phyloP scores from a whole-genome alignment of 2,888 invertebrate genomes.

The Chloroclystis v-ata region DNA sequence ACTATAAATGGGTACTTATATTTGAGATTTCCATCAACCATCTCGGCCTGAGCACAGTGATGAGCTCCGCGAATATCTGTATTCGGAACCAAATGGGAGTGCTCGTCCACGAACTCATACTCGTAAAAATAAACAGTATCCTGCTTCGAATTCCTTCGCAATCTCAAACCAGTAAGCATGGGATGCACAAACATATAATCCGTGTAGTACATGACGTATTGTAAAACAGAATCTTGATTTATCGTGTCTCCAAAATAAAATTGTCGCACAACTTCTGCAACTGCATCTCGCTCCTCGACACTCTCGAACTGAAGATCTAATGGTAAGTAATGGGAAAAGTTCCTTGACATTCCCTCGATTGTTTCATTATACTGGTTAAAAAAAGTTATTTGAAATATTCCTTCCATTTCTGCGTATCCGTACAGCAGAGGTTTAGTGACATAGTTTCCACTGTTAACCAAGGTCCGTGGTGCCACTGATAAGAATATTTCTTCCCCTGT shows the following conservation, averaged over 20 bases:
- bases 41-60: too few species aligned
- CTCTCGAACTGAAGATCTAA: too few species aligned
- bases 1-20: too few species aligned
- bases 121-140: conserved; percentile 44
- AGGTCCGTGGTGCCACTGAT: conserved; percentile 30
- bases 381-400: conserved; percentile 12
- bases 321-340: too few species aligned
- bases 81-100: conserved; percentile 32
- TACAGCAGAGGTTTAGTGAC: conserved; percentile 32
- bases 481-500: conserved; percentile 32
- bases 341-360: too few species aligned
- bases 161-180: conserved; percentile 34
- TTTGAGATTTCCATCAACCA: too few species aligned
- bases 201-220: conserved; percentile 34
- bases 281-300: too few species aligned
- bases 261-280: too few species aligned
- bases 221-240: too few species aligned
- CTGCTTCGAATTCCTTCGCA: conserved; percentile 34
- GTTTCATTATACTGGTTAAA: too few species aligned
- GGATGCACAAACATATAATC: conserved; percentile 51
- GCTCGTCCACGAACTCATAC: conserved; percentile 32
- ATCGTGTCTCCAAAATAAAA: too few species aligned
- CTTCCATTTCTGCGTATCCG: conserved; percentile 45
- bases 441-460: conserved; percentile 26
- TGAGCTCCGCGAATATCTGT: conserved; percentile 39